Conservation (phyloP, 2,797 vertebrate genomes). For the Fratercula arctica region DNA sequence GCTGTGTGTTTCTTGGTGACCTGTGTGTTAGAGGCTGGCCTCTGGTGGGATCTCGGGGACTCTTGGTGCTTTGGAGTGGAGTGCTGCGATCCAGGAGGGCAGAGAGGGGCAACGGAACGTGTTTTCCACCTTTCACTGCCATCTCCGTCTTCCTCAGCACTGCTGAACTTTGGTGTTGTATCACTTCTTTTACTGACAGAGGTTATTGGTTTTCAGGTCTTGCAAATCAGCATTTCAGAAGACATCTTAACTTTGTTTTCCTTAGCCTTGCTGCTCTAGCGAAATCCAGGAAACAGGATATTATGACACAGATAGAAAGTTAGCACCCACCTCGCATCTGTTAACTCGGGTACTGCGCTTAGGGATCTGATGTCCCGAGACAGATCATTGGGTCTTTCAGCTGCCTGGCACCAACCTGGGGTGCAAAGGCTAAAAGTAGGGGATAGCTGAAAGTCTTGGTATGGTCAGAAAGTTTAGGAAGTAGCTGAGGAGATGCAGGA, state of each 20-base stretch:
- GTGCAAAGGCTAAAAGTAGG: background rate
- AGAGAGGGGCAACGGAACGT: background rate
- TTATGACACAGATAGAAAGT: background rate
- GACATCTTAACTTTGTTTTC: background rate
- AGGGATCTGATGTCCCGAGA: background rate
- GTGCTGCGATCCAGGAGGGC: background rate
- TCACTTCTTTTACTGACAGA: background rate
- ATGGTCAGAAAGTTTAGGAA: background rate
- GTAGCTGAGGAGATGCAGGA: background rate
- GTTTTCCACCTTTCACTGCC: background rate
- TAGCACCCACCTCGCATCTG: rapidly evolving
- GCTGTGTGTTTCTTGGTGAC: background rate
- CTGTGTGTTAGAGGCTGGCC: background rate
- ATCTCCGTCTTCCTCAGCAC: background rate
- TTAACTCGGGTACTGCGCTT: background rate
- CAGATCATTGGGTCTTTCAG: background rate
- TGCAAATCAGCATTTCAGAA: background rate
- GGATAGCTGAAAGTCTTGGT: background rate
- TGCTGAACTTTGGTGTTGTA: background rate
- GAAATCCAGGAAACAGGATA: background rate
- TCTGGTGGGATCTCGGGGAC: background rate
- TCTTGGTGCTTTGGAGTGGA: background rate
- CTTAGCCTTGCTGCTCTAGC: background rate
- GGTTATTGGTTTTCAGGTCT: background rate
- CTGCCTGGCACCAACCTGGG: background rate